A percentile compares a stretch with the other conserved stretches of the same genome.
phyloP scores from a whole-genome alignment of 1,140 invertebrate species.

The Drosophila subobscura region DNA sequence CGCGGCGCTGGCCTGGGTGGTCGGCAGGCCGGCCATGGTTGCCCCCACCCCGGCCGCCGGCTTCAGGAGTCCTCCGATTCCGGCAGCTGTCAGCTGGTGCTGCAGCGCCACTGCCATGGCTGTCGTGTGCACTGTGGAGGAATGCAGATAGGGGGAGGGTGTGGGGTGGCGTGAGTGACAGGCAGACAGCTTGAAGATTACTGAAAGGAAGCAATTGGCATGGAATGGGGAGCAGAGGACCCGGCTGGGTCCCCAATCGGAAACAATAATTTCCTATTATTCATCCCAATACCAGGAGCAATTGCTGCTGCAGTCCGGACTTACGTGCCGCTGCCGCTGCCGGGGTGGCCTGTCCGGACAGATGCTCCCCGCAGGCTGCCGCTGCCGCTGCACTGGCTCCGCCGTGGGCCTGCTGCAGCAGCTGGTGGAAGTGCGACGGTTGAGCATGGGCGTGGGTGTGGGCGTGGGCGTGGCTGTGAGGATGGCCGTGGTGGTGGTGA shows the following conservation, averaged over 20 bases:
- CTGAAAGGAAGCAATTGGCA: neutral
- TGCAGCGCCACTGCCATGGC: constrained; percentile 82
- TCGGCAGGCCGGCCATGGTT: constrained; percentile 58
- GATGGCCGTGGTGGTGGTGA: constrained; percentile 52
- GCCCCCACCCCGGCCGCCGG: constrained; percentile 61
- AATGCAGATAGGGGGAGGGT: constrained; percentile 8
- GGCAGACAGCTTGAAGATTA: constrained; percentile 11
- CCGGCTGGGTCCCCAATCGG: constrained; percentile 3
- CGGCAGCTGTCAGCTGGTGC: constrained; percentile 78
- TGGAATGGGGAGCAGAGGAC: neutral
- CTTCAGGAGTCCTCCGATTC: constrained; percentile 76
- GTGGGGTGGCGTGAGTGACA: constrained; percentile 18
- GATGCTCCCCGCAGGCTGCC: constrained; percentile 69
- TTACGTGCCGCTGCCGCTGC: constrained; percentile 70
- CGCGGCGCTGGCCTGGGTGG: constrained; percentile 62
- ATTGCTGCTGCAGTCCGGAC: constrained; percentile 31
- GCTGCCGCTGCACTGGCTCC: constrained; percentile 54
- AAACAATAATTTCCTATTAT: constrained; percentile 40
- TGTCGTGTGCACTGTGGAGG: constrained; percentile 72
- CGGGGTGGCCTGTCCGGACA: constrained; percentile 64
- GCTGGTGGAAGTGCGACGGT: constrained; percentile 68
- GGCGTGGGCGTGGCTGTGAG: constrained; percentile 52
- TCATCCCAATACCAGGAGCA: constrained; percentile 8
- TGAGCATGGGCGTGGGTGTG: constrained; percentile 64
- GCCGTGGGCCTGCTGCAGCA: constrained; percentile 65